Conservation (phyloP, 2,888 invertebrate species). For the Drepana falcataria region DNA sequence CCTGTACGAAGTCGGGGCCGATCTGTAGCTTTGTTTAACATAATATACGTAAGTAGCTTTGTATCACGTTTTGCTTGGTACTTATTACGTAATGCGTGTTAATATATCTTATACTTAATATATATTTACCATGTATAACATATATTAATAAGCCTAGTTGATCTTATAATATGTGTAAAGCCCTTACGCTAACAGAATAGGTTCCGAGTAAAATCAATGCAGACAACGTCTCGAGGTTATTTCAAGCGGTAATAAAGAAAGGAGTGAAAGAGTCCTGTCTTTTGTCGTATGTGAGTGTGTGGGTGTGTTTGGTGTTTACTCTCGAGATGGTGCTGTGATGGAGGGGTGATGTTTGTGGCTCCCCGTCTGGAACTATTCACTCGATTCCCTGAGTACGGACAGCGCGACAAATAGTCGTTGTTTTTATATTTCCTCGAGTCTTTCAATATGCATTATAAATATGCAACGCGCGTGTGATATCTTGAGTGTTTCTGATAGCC, state of each 20-base stretch:
- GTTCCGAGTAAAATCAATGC: background rate
- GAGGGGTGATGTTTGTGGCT: conserved; percentile 60
- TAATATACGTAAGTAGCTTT: too few relatives aligned
- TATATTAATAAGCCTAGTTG: too few relatives aligned
- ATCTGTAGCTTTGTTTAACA: too few relatives aligned
- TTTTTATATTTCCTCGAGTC: background rate
- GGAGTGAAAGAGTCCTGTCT: background rate
- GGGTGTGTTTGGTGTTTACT: conserved; percentile 67
- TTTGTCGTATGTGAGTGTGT: conserved; percentile 15
- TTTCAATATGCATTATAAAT: too few relatives aligned
- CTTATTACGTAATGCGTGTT: too few relatives aligned
- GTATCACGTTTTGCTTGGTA: too few relatives aligned
- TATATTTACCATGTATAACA: too few relatives aligned
- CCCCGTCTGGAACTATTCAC: conserved; percentile 55
- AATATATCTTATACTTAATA: too few relatives aligned
- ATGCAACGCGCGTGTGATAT: too few relatives aligned
- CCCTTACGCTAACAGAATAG: background rate
- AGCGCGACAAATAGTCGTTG: conserved; percentile 6
- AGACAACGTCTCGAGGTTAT: background rate
- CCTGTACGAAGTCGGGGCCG: too few relatives aligned
- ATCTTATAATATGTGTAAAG: too few relatives aligned
- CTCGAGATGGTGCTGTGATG: conserved; percentile 59
- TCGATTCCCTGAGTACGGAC: conserved; percentile 38
- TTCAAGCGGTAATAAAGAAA: background rate
- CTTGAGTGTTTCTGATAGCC: too few relatives aligned